These are phyloP conservation scores for Aegypius monachus DNA, from an alignment of 2,113 vertebrate genomes.

Conservation along the genomic window DNA sequence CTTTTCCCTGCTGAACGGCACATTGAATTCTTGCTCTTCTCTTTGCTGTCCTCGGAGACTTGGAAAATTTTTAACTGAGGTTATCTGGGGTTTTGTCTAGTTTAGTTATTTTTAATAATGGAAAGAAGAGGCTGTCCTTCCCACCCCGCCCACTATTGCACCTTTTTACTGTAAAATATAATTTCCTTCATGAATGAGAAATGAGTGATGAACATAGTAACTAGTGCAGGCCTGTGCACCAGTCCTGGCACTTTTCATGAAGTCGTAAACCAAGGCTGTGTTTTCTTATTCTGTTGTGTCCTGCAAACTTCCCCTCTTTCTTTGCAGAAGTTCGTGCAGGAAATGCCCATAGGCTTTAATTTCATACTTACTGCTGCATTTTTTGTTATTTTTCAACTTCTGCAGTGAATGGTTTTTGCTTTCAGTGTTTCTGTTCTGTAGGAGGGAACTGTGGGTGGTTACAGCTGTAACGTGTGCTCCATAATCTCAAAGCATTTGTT, in stretches of 20 bases:
- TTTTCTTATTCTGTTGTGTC: background rate
- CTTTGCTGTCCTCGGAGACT: background rate
- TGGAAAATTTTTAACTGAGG: background rate
- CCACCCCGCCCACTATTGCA: background rate
- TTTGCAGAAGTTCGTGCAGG: background rate
- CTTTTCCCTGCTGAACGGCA: background rate
- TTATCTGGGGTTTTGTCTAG: slow-evolving; percentile 19
- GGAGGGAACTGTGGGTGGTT: slow-evolving; percentile 64
- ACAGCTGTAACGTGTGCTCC: slow-evolving; percentile 60
- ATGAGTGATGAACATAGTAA: background rate
- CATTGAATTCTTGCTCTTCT: background rate
- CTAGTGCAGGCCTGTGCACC: background rate
- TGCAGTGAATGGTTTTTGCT: slow-evolving; percentile 51
- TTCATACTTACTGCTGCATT: slow-evolving; percentile 3
- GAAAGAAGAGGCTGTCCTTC: background rate
- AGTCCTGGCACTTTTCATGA: background rate
- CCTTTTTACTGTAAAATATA: background rate
- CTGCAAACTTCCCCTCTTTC: background rate
- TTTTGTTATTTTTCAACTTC: slow-evolving; percentile 51
- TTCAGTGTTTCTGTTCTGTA: slow-evolving; percentile 59
- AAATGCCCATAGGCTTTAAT: slow-evolving; percentile 23
- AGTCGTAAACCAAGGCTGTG: background rate
- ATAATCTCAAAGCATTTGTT: slow-evolving; percentile 45
- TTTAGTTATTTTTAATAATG: slow-evolving; percentile 21
- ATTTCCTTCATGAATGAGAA: background rate